A percentile compares a stretch with the other conserved stretches of the same genome.
phyloP scores from a whole-genome alignment of 2,888 invertebrate species.

The Aphodius granarius region DNA sequence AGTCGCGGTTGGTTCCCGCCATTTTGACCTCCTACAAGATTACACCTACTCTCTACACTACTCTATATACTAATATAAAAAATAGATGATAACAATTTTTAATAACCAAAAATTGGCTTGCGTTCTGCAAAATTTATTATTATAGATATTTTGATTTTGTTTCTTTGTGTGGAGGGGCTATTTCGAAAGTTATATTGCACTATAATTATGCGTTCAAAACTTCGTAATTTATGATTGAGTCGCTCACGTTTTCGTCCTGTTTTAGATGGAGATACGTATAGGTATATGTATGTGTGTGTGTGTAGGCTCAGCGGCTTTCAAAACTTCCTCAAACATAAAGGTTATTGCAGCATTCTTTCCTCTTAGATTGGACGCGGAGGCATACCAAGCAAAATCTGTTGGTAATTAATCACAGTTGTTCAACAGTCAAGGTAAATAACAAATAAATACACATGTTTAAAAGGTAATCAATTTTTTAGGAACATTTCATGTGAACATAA shows the following conservation, averaged over 20 bases:
- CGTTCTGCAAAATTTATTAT: too few species aligned
- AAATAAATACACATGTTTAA: neutral
- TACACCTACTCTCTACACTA: too few species aligned
- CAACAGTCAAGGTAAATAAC: neutral
- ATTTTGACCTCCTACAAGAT: too few species aligned
- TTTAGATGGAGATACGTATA: neutral
- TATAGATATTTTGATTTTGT: neutral
- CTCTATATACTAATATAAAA: too few species aligned
- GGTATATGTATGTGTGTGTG: neutral
- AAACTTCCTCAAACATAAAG: neutral
- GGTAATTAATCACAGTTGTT: neutral
- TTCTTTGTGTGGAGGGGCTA: neutral
- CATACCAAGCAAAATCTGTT: neutral
- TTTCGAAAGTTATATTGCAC: neutral
- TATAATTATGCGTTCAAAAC: neutral
- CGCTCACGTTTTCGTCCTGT: neutral
- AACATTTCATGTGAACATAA: neutral
- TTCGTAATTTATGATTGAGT: neutral
- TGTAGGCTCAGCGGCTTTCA: neutral
- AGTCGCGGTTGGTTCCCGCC: too few species aligned
- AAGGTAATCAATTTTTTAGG: neutral
- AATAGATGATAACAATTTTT: too few species aligned
- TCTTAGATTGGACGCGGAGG: neutral
- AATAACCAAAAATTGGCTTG: too few species aligned
- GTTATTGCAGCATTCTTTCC: neutral